Evolutionary conservation across 2,113 vertebrate species (phyloP).

Genomic region (Himantopus leucocephalus): DNA sequence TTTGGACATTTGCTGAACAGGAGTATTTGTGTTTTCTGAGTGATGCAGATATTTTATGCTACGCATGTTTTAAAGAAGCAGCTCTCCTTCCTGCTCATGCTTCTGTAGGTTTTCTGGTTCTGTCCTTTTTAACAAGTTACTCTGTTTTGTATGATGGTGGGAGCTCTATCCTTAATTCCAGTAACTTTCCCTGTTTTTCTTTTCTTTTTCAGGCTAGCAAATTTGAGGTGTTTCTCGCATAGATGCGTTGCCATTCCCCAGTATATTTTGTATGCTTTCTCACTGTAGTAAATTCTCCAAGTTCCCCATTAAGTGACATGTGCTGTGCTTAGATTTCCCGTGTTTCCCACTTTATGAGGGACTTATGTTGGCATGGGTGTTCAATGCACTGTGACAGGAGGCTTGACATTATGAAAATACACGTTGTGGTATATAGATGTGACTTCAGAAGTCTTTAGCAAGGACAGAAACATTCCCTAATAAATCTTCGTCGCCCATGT

Average conservation of each 20-base stretch:
- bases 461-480: background rate
- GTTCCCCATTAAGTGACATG: background rate
- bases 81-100: background rate
- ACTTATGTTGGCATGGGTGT: background rate
- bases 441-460: background rate
- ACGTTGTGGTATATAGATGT: background rate
- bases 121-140: background rate
- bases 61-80: background rate
- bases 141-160: rapidly evolving
- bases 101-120: background rate
- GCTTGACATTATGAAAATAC: background rate
- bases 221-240: background rate
- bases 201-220: background rate
- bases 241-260: background rate
- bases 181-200: background rate
- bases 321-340: background rate
- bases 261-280: background rate
- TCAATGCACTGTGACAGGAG: background rate
- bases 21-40: background rate
- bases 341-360: background rate
- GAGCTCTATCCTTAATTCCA: background rate
- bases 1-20: background rate
- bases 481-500: background rate
- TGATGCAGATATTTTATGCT: background rate
- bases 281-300: background rate